A percentile compares a stretch with the other conserved stretches of the same genome.
phyloP scores from a whole-genome alignment of 2,113 vertebrate genomes.

The Lichenostomus cassidix region DNA sequence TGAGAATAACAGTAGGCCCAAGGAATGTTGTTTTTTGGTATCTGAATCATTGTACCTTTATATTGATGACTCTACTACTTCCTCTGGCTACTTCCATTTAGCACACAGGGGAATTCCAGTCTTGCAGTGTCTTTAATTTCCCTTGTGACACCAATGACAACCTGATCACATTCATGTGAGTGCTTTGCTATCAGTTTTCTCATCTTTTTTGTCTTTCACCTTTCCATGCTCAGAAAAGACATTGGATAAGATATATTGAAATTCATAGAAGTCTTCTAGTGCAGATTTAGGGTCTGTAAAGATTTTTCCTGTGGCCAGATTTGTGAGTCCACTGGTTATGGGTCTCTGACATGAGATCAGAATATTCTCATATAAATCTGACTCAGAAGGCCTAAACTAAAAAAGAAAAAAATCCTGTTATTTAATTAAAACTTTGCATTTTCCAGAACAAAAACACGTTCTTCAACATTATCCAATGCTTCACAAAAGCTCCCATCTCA shows the following conservation, averaged over 20 bases:
- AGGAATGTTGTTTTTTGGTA: neutral
- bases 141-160: neutral
- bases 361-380: neutral
- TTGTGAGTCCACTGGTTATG: neutral
- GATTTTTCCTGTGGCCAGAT: neutral
- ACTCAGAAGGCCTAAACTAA: neutral
- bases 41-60: neutral
- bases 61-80: neutral
- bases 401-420: neutral
- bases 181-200: neutral
- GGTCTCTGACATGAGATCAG: neutral
- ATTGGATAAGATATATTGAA: neutral
- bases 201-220: neutral
- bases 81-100: neutral
- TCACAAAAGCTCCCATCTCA: neutral
- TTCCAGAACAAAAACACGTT: neutral
- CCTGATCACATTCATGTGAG: rapidly evolving
- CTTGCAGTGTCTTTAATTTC: neutral
- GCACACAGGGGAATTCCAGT: neutral
- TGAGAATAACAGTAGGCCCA: neutral
- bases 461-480: neutral
- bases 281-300: neutral
- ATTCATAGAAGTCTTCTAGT: neutral
- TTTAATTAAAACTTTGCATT: neutral
- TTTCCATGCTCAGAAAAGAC: neutral